Evolutionary conservation across 2,888 invertebrate genomes (phyloP), one percentile per base, ranked within the genome.

Genomic region (Augochlorella aurata): DNA sequence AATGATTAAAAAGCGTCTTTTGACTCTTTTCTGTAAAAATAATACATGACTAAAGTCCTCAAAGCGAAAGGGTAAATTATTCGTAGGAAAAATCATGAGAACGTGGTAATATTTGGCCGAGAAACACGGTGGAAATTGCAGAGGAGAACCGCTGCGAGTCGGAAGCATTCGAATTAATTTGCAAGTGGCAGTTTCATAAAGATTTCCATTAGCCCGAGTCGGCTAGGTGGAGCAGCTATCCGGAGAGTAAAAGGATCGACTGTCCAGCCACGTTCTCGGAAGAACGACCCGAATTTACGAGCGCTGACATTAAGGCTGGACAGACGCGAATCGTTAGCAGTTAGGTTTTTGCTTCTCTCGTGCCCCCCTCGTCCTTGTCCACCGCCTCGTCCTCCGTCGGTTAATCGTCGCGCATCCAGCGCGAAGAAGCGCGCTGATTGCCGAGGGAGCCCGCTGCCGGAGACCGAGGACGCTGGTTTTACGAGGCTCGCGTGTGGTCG

Each of bases 271-370:
- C 18, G 80, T 47, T n/a, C 63, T 74, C 71, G 74, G 80, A 72
- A 75, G 77, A 76, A 74, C 77, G 66, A 66, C 61, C 74, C 80
- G 76, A 74, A 79, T 84, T 83, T 81, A 84, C 80, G 75, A 74
- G 79, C 76, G 84, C 84, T 77, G 81, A 81, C 81, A 84, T 89
- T 83, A 88, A 87, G 86, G 83, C 77, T 85, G 82, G 86, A 87
- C 82, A 87, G 85, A 85, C 85, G 85, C 82, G 85, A 89, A 86
- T 90, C 90, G 90, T 90, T 90, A 90, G 87, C 87, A 82, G 68
- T 45, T 75, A 63, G 61, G 82, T 89, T 85, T 87, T 87, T 89
- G 74, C 78, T 72, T 52, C 67, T 47, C 67, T 38, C 58, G 38
- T 16, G 52, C 49, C 29, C 10, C 18, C 16, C 14, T 58, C 72